Conservation (phyloP, 2,888 invertebrate genomes). For the Notocelia uddmanniana region DNA sequence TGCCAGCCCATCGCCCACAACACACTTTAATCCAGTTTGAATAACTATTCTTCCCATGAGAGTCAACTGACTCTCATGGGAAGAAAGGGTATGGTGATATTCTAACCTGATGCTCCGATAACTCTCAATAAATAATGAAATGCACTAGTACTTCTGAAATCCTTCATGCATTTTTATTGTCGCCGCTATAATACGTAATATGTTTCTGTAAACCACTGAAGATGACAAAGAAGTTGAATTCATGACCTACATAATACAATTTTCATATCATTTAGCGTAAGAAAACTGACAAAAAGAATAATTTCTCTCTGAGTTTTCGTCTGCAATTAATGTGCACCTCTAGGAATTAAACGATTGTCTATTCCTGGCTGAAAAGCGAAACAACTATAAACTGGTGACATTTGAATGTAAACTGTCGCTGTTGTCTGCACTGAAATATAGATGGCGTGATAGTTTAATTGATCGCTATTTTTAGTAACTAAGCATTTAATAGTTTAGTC, state of each 20-base stretch:
- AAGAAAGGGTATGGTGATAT: too few relatives aligned
- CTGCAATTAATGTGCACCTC: slow-evolving; percentile 53
- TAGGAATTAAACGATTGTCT: slow-evolving; percentile 66
- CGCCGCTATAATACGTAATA: too few relatives aligned
- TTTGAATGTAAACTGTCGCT: slow-evolving; percentile 15
- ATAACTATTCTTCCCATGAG: too few relatives aligned
- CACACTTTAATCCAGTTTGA: too few relatives aligned
- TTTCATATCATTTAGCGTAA: neutral
- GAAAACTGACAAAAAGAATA: slow-evolving; percentile 21
- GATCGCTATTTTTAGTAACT: slow-evolving; percentile 21
- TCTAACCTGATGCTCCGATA: too few relatives aligned
- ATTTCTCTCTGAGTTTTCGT: slow-evolving; percentile 31
- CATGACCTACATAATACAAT: too few relatives aligned
- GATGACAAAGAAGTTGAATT: neutral
- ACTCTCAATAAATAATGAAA: too few relatives aligned
- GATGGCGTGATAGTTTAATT: slow-evolving; percentile 42
- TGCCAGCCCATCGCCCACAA: too few relatives aligned
- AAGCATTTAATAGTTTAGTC: slow-evolving; percentile 15
- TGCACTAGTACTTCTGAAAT: too few relatives aligned
- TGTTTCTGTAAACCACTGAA: neutral
- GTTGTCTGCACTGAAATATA: slow-evolving; percentile 32
- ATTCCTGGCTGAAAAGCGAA: slow-evolving; percentile 55
- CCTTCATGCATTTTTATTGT: too few relatives aligned
- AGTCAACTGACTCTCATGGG: too few relatives aligned
- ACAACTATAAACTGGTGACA: slow-evolving; percentile 45